These are phyloP conservation scores for Leptinotarsa juncta DNA, from an alignment of 2,888 invertebrate species.

Conservation along the genomic window DNA sequence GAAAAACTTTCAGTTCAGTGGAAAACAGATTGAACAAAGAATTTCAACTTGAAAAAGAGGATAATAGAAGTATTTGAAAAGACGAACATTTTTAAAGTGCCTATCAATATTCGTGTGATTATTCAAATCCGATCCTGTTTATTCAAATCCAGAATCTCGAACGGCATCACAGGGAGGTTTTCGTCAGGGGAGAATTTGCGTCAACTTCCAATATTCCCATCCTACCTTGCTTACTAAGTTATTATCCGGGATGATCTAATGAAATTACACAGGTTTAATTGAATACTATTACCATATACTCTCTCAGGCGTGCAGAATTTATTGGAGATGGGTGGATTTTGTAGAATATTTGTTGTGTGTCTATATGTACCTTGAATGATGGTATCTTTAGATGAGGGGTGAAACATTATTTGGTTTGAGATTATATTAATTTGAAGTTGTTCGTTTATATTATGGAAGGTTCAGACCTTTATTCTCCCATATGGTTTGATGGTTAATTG, in stretches of 20 bases:
- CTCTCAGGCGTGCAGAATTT: not conserved
- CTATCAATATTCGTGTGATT: not conserved
- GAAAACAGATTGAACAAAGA: too few species aligned
- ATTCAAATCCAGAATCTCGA: constrained; percentile 7
- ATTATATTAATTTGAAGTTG: too few species aligned
- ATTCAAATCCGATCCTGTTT: constrained; percentile 18
- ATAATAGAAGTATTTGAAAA: too few species aligned
- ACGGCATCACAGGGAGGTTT: constrained; percentile 19
- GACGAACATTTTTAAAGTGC: too few species aligned
- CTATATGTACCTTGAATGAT: not conserved
- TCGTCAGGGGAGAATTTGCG: constrained; percentile 29
- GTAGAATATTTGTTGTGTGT: constrained; percentile 11
- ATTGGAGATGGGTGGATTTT: not conserved
- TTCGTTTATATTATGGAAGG: too few species aligned
- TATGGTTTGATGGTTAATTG: too few species aligned
- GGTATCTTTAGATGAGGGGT: too few species aligned
- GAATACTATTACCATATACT: constrained; percentile 32
- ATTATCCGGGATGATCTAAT: constrained; percentile 39
- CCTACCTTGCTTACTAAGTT: constrained; percentile 37
- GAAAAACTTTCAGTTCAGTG: too few species aligned
- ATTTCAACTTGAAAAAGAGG: too few species aligned
- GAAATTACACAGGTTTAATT: constrained; percentile 37
- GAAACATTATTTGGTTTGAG: too few species aligned
- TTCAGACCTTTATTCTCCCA: too few species aligned
- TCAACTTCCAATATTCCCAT: constrained; percentile 36